Evolutionary conservation across 2,888 invertebrate genomes (phyloP).

Genomic region (Pinctada fucata): DNA sequence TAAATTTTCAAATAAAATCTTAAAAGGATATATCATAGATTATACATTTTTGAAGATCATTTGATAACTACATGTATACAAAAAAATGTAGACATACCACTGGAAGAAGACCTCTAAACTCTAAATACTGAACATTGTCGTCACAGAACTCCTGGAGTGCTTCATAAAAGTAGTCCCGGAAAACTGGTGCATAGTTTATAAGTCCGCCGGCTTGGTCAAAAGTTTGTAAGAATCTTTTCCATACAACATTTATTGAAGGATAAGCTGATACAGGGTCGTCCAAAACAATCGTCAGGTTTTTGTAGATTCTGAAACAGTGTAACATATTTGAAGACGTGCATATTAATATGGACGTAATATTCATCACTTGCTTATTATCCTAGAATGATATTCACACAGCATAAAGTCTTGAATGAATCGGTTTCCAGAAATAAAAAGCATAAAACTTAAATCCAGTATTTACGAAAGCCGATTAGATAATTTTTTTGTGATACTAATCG

Average conservation of each 20-base stretch:
- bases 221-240: slow-evolving; percentile 61
- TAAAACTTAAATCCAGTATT: not conserved
- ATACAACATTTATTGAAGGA: slow-evolving; percentile 58
- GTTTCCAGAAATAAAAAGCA: not conserved
- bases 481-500: no score
- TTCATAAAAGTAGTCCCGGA: slow-evolving; percentile 64
- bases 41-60: no score
- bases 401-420: no score
- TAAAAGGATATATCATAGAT: no score
- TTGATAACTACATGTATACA: no score
- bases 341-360: no score
- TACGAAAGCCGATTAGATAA: no score
- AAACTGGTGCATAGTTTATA: slow-evolving; percentile 64
- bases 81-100: slow-evolving; percentile 57
- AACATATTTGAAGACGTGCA: no score
- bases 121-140: slow-evolving; percentile 74
- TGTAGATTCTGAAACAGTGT: slow-evolving; percentile 58
- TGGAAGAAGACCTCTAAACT: slow-evolving; percentile 63
- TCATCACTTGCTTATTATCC: no score
- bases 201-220: slow-evolving; percentile 62
- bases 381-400: no score
- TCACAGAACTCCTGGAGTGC: slow-evolving; percentile 61
- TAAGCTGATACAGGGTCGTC: slow-evolving; percentile 53
- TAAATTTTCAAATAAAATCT: no score
- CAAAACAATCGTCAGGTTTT: slow-evolving; percentile 60